These are phyloP conservation scores for Stenotaenia linearis DNA, from an alignment of 2,888 invertebrate species.

Conservation along the genomic window DNA sequence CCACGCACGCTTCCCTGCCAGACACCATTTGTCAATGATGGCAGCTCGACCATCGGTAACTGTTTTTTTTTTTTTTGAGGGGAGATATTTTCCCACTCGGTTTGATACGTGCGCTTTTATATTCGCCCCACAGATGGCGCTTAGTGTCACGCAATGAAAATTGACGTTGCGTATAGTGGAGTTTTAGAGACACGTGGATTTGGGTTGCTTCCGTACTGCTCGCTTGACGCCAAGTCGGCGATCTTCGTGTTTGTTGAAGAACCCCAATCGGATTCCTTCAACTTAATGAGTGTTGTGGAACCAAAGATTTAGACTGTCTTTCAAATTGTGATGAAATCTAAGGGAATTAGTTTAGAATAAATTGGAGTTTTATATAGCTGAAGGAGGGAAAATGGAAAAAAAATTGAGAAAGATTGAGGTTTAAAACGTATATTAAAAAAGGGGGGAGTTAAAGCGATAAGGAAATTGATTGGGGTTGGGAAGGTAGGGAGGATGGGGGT, in stretches of 20 bases:
- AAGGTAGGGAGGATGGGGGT: not conserved
- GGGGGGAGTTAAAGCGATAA: not conserved
- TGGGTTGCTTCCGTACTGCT: not conserved
- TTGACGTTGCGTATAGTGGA: slow-evolving; percentile 26
- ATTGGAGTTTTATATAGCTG: not conserved
- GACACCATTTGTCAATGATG: slow-evolving; percentile 10
- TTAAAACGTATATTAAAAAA: not conserved
- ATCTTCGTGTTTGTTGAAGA: not conserved
- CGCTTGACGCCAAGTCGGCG: not conserved
- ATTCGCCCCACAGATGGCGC: slow-evolving; percentile 16
- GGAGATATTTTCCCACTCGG: not conserved
- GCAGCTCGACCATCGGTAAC: slow-evolving; percentile 19
- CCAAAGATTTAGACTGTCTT: slow-evolving; percentile 6
- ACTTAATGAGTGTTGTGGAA: slow-evolving; percentile 10
- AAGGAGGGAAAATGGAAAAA: not conserved
- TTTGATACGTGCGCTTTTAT: not conserved
- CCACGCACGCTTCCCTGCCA: slow-evolving; percentile 21
- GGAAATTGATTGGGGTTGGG: slow-evolving; percentile 6
- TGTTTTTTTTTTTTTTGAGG: slow-evolving; percentile 8
- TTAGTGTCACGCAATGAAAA: slow-evolving; percentile 14
- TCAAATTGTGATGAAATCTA: slow-evolving; percentile 13
- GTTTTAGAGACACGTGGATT: slow-evolving; percentile 10
- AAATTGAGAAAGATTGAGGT: slow-evolving; percentile 7
- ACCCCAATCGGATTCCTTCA: not conserved
- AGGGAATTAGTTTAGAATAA: slow-evolving; percentile 16